Base-by-base conservation (phyloP, 2,797 vertebrate species). In the Chromis chromis region DNA sequence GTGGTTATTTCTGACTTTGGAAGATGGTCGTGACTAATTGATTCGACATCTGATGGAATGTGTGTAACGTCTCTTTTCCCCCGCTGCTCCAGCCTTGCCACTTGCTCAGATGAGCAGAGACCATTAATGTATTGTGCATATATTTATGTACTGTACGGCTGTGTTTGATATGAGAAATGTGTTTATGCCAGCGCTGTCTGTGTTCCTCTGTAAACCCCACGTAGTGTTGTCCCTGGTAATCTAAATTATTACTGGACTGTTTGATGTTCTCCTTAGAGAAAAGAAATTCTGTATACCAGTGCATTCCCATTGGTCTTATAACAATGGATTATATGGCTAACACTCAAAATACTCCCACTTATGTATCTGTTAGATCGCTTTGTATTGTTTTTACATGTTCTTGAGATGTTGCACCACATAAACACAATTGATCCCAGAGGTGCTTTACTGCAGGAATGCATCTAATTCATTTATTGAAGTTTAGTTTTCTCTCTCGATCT, bases 11-110 rank as follows among this genome's bases (percentile, higher is more conserved):
- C 89, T 86, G 88, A 92, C 89, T 91, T 84, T 79, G 85, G 89
- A 91, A 92, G 91, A 89, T 82, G 86, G 92, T 93, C 65, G 90
- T 92, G 91, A 92, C 91, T 93, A 93, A 94, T 93, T 93, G 92
- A 93, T 93, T 93, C 87, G 86, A 91, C 92, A 92, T 94, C 90
- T 91, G 91, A 93, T 94, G 90, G 92, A 92, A 91, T 83, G 84
- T 75, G 80, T 79, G 84, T 89, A 92, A 92, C 74, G 82, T 92
- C 89, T 91, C 88, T 90, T 84, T 89, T 79, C 69, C 86, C 85
- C 67, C 27, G 81, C 81, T 66, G 82, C 86, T 77, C 79, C 17
- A 78, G 84, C 82, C 74, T 83, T 73, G 82, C 89, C 90, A 88
- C 79, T 92, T 80, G 83, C 87, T 89, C 86, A 89, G 87, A 89